Evolutionary conservation across 2,797 vertebrate genomes (phyloP).

Genomic region (Melanotaenia maccullochi): DNA sequence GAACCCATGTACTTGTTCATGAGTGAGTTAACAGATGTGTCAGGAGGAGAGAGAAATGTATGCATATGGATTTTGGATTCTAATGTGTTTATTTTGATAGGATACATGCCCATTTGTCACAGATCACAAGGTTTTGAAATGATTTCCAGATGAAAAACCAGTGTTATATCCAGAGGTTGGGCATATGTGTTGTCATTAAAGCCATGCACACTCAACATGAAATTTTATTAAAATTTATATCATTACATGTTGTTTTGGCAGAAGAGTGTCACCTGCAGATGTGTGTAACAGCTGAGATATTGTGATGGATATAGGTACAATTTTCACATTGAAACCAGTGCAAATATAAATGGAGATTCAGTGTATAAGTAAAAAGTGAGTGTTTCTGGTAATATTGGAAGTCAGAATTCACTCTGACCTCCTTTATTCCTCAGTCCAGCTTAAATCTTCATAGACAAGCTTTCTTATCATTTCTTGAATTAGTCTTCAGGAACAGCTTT

Average conservation of each 20-base stretch:
- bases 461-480: neutral
- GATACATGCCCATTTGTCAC: conserved; percentile 83
- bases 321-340: neutral
- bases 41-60: conserved; percentile 23
- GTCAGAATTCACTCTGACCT: neutral
- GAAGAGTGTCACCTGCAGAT: neutral
- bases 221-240: conserved; percentile 11
- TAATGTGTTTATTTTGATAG: conserved; percentile 77
- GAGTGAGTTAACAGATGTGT: conserved; percentile 67
- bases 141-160: conserved; percentile 89
- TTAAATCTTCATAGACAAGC: neutral
- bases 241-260: neutral
- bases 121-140: conserved; percentile 86
- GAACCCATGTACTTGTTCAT: conserved; percentile 43
- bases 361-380: neutral
- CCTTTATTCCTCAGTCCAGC: neutral
- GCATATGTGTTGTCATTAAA: conserved; percentile 53
- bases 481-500: neutral
- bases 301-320: neutral
- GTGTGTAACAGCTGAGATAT: conserved; percentile 1
- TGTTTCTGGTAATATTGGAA: neutral
- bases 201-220: conserved; percentile 1
- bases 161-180: conserved; percentile 85
- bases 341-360: neutral
- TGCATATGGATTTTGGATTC: conserved; percentile 72